Base-by-base conservation (phyloP, 1,140 invertebrate species). In the Potamilus streckersoni region DNA sequence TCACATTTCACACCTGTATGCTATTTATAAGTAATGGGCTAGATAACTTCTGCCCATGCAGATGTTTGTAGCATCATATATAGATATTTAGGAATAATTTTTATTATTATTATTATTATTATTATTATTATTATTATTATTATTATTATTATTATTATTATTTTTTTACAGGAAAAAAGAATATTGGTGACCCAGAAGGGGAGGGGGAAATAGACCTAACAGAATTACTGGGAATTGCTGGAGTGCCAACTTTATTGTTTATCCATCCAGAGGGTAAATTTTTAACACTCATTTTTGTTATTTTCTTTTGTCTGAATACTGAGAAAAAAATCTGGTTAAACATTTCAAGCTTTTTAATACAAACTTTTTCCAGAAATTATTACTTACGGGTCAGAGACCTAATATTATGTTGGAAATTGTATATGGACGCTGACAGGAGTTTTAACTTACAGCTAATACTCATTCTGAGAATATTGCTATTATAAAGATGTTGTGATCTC, bases 191-290 rank as follows among this genome's bases (percentile, higher is more conserved):
- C n/a, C 62, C 70, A 6, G 71, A 69, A 17, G 73, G 74, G 62
- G 80, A 83, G 67, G 80, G 80, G 23, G 72, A 80, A 68, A 80
- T 84, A 64, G 87, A 85, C 68, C 63, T 88, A 73, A 85, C 86
- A 65, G 87, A 85, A 61, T 76, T 86, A 16, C 80, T 87, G 27
- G 84, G 87, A 27, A 84, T 87, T 74, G 81, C 83, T 69, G 88
- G 88, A 2, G 87, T 89, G 17, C 88, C 88, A 11, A 87, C 87
- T 16, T 78, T 89, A 61, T 78, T 89, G 16, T 82, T 89, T 69
- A 83, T 89, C 20, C 87, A 89, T 69, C 84, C 84, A 65, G 83
- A 87, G 73, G 85, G 88, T 89, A 79, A 79, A 79, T 80, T 4
- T 23, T 2, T 72, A 0, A 8, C 31, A 15, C 58, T 14, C 27